phyloP scores from a whole-genome alignment of 2,797 vertebrate species.

The Enteromius mattozi region DNA sequence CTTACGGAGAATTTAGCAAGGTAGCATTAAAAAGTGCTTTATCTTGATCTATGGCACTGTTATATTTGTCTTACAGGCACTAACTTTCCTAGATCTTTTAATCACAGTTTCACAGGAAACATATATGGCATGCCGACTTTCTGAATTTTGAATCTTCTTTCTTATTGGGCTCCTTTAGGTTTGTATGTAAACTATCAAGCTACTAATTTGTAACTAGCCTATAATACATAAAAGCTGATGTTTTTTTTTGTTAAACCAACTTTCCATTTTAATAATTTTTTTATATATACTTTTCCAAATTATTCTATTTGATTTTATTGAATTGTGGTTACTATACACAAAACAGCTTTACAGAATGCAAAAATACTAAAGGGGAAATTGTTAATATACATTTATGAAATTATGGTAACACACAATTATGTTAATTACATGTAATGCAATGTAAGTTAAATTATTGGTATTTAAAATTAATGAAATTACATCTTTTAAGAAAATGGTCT shows the following conservation, averaged over 20 bases:
- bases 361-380: background rate
- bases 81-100: background rate
- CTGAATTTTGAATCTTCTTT: background rate
- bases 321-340: background rate
- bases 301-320: background rate
- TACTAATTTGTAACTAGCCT: background rate
- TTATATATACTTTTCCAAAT: background rate
- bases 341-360: background rate
- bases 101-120: background rate
- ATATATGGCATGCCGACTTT: background rate
- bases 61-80: background rate
- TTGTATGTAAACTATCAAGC: background rate
- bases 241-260: background rate
- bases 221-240: background rate
- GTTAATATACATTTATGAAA: background rate
- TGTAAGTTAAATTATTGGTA: background rate
- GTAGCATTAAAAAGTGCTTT: background rate
- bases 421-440: background rate
- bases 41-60: background rate
- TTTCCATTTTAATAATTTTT: background rate
- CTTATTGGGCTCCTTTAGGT: background rate
- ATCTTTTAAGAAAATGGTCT: background rate
- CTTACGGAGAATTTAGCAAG: background rate
- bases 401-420: background rate
- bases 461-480: background rate